Conservation (phyloP, 2,888 invertebrate genomes). For the Xanthia togata region DNA sequence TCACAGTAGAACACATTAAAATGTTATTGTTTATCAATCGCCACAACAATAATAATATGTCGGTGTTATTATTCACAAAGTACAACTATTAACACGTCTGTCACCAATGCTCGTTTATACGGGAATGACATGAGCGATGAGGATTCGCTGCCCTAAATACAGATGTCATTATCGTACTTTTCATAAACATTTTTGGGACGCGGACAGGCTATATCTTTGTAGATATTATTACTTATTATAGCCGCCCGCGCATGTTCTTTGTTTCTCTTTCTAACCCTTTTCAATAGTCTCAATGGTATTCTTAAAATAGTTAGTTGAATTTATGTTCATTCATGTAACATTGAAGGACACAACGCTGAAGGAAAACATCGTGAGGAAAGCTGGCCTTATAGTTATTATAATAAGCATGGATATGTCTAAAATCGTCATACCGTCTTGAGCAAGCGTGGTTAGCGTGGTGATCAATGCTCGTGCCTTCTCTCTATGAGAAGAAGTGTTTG, state of each 20-base stretch:
- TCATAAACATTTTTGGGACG: constrained; percentile 21
- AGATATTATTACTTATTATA: constrained; percentile 1
- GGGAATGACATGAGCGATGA: constrained; percentile 46
- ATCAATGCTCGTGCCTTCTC: not conserved
- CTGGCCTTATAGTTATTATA: not conserved
- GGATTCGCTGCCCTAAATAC: constrained; percentile 43
- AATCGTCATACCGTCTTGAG: not conserved
- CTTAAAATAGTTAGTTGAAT: constrained; percentile 14
- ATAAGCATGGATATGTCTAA: not conserved
- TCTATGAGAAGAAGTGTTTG: not conserved
- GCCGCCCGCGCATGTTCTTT: constrained; percentile 13
- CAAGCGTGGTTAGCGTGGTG: not conserved
- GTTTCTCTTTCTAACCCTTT: not conserved
- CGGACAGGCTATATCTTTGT: not conserved
- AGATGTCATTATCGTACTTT: constrained; percentile 34
- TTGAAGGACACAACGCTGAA: not conserved
- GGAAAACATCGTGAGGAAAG: not conserved
- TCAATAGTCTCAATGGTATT: not conserved
- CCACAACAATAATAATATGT: constrained; percentile 35
- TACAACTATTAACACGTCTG: constrained; percentile 37
- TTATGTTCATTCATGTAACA: not conserved
- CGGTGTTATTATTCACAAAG: constrained; percentile 45
- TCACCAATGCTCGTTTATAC: constrained; percentile 25
- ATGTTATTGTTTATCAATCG: constrained; percentile 53
- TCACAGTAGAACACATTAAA: constrained; percentile 34